Evolutionary conservation across 2,797 vertebrate genomes (phyloP), one percentile per base, ranked within the genome.

Genomic region (Australoheros facetus): DNA sequence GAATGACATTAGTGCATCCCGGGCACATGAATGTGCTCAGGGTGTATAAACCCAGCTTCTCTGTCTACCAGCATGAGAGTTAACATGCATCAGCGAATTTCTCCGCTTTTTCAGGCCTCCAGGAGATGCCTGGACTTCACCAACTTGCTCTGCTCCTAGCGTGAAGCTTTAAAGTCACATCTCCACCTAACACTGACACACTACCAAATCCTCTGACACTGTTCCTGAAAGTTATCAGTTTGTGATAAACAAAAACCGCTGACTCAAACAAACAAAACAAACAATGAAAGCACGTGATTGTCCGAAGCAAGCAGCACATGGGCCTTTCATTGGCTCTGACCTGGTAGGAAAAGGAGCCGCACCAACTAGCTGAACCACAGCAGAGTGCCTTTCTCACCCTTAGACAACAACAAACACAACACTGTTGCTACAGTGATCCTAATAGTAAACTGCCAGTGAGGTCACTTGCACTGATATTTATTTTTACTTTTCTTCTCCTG

Each of bases 121-220:
- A 84, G 87, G 87, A 85, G 90, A 86, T 76, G 78, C 76, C 81
- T 21, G 77, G 73, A 82, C 72, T 23, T 79, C n/a, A 79, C 69
- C 9, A 39, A 45, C 64, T 54, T 26, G 16, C 59, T 7, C 54
- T 11, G 71, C 34, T 59, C 39, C 6, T 30, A 56, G 34, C 23
- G 19, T 32, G 12, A 51, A n/a, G 45, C 58, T 32, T 21, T 72
- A 42, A 14, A 1, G 14, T 73, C n/a, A 6, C 64, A 76, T 73
- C 71, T 56, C 66, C 19, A 34, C 72, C 70, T 42, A 28, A 72
- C 75, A 23, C 34, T 23, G 14, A 42, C 21, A 14, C 39, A 3
- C 7, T 45, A 14, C 56, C 13, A 19, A 30, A 0, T 48, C 30
- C 42, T 56, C 75, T 11, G 30, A 66, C 57, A 1, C 72, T 12